Conservation (phyloP, 2,888 invertebrate species). For the Drosophila peninsularis region DNA sequence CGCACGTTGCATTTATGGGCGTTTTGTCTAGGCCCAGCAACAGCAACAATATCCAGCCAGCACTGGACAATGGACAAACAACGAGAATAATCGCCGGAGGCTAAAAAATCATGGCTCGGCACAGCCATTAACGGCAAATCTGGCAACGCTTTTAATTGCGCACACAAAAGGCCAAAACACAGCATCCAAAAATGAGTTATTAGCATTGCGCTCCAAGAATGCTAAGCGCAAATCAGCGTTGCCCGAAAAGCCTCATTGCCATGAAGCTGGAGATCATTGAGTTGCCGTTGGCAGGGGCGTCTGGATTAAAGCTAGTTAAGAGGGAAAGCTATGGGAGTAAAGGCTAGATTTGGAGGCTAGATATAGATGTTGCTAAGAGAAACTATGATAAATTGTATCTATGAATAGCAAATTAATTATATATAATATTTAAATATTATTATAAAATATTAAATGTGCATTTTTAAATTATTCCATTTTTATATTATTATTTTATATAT, state of each 20-base stretch:
- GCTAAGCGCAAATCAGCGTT: constrained; percentile 28
- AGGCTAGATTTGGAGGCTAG: no score
- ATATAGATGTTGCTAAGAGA: background rate
- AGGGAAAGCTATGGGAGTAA: background rate
- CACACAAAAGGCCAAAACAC: constrained; percentile 62
- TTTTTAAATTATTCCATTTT: no score
- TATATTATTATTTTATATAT: no score
- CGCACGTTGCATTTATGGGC: constrained; percentile 50
- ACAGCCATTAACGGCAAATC: constrained; percentile 76
- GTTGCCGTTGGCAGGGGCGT: background rate
- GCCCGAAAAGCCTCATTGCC: background rate
- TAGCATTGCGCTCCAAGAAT: constrained; percentile 1
- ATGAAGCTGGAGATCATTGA: background rate
- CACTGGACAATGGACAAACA: constrained; percentile 50
- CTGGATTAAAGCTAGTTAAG: background rate
- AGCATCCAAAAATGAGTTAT: constrained; percentile 66
- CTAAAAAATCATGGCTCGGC: constrained; percentile 56
- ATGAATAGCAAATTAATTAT: no score
- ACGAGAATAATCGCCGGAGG: constrained; percentile 43
- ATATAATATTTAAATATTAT: no score
- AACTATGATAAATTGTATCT: background rate
- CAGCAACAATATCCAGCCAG: constrained; percentile 26
- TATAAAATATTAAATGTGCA: no score
- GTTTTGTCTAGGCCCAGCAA: constrained; percentile 50
- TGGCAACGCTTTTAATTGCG: constrained; percentile 79